Evolutionary conservation across 2,888 invertebrate genomes (phyloP).

Genomic region (Lomographa bimaculata): DNA sequence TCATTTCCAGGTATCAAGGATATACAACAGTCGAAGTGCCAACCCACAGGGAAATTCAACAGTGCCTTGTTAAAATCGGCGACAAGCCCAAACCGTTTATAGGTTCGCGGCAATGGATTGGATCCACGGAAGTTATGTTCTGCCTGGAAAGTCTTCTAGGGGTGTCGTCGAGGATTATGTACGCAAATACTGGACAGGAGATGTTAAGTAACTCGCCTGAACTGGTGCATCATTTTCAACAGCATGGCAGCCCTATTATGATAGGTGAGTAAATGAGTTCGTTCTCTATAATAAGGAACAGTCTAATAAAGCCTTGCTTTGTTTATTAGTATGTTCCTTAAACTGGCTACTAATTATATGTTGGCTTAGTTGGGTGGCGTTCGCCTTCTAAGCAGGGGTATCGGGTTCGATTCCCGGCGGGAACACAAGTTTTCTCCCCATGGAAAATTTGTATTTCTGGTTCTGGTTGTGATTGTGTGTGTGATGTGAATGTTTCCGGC

Average conservation of each 20-base stretch:
- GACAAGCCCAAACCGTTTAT: constrained; percentile 95
- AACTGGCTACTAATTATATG: too few species aligned
- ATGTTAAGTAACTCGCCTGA: constrained; percentile 91
- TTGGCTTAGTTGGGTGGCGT: too few species aligned
- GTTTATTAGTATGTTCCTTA: too few species aligned
- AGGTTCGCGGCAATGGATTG: constrained; percentile 98
- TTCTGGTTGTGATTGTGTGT: too few species aligned
- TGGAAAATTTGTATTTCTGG: too few species aligned
- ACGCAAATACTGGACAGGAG: constrained; percentile 93
- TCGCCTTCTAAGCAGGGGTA: too few species aligned
- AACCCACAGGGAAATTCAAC: constrained; percentile 93
- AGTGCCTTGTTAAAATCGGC: constrained; percentile 96
- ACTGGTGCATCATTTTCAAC: constrained; percentile 94
- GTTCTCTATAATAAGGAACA: too few species aligned
- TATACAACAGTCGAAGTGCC: constrained; percentile 91
- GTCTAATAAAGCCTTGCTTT: too few species aligned
- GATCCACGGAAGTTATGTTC: constrained; percentile 98
- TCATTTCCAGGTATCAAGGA: constrained; percentile 87
- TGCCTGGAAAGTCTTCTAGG: constrained; percentile 92
- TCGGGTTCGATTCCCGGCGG: too few species aligned
- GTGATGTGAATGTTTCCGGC: too few species aligned
- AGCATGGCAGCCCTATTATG: constrained; percentile 98
- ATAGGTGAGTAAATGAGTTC: constrained; percentile 88
- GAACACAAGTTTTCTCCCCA: too few species aligned
- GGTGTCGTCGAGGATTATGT: constrained; percentile 91